These are phyloP conservation scores for Pantelozetes paolii DNA, from an alignment of 2,888 invertebrate genomes.

Conservation along the genomic window DNA sequence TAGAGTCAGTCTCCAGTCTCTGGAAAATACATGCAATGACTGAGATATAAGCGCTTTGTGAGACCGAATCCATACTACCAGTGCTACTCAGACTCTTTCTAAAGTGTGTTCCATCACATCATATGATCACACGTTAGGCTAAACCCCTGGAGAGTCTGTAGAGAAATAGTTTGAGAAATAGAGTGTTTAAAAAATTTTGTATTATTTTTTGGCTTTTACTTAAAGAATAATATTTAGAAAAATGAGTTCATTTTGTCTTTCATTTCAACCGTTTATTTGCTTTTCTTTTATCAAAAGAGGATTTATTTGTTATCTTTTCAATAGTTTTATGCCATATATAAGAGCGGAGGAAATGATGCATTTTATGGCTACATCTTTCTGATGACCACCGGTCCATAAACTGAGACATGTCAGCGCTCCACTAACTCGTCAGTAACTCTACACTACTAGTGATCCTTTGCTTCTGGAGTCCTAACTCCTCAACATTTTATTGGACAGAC, in stretches of 20 bases:
- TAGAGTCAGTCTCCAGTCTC: background rate
- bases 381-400: constrained; percentile 36
- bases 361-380: constrained; percentile 38
- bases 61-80: no score
- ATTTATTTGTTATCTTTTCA: constrained; percentile 36
- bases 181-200: constrained; percentile 19
- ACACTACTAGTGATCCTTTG: background rate
- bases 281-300: constrained; percentile 35
- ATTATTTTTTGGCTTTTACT: background rate
- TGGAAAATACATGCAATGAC: constrained; percentile 4
- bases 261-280: constrained; percentile 29
- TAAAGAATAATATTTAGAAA: constrained; percentile 29
- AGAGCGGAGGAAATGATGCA: constrained; percentile 33
- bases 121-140: constrained; percentile 11
- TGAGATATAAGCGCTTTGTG: background rate
- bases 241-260: constrained; percentile 38
- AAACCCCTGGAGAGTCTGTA: constrained; percentile 11
- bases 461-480: background rate
- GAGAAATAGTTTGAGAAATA: background rate
- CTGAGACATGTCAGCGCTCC: constrained; percentile 34
- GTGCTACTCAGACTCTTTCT: no score
- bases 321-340: constrained; percentile 14
- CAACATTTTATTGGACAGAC: no score
- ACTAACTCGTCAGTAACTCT: constrained; percentile 6
- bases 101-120: constrained; percentile 10